Conservation (phyloP, 2,888 invertebrate species). For the Allygus modestus region DNA sequence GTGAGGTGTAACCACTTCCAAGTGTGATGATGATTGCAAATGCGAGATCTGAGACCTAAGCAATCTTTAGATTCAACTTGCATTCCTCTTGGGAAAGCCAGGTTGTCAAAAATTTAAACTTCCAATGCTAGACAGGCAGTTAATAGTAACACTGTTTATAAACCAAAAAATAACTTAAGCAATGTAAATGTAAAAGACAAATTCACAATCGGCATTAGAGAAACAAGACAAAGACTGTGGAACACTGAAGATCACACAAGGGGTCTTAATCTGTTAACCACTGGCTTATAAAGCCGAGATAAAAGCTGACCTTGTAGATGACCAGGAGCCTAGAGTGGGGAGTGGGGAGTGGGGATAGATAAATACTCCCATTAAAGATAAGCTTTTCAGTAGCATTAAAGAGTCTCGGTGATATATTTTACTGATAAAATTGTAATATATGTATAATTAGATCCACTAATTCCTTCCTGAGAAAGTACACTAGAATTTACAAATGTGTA, state of each 20-base stretch:
- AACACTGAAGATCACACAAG: constrained; percentile 17
- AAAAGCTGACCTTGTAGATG: background rate
- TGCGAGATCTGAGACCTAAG: constrained; percentile 93
- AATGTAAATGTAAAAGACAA: constrained; percentile 37
- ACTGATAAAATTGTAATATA: too few species aligned
- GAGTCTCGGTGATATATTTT: too few species aligned
- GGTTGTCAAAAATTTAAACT: constrained; percentile 28
- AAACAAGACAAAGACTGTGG: constrained; percentile 4
- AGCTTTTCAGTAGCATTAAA: background rate
- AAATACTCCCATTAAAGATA: background rate
- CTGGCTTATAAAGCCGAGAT: constrained; percentile 20
- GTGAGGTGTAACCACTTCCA: constrained; percentile 98
- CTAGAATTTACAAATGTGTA: too few species aligned
- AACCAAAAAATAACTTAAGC: constrained; percentile 39
- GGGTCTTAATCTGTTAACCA: background rate
- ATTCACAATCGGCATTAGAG: constrained; percentile 29
- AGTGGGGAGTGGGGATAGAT: constrained; percentile 9
- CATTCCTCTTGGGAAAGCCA: constrained; percentile 74
- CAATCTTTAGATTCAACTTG: constrained; percentile 85
- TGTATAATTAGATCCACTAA: too few species aligned
- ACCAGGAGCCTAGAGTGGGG: background rate
- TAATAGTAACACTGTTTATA: background rate
- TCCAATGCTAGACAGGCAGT: constrained; percentile 32
- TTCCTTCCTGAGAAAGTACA: too few species aligned
- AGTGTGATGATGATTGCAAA: constrained; percentile 89